phyloP scores from a whole-genome alignment of 1,140 invertebrate species.

The Rhopalosiphum maidis region DNA sequence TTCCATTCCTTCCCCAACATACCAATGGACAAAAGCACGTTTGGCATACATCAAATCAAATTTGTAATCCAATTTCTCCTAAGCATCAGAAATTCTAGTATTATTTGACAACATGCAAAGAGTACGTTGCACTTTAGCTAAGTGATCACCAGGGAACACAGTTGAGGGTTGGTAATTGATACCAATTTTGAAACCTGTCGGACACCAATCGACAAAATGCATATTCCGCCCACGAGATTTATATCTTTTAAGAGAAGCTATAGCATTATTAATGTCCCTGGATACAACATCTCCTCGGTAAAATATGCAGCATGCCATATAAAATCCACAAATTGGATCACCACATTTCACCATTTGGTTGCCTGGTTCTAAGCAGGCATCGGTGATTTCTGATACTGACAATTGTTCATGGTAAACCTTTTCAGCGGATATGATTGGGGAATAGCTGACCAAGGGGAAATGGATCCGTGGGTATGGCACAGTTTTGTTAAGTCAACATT shows the following conservation, averaged over 20 bases:
- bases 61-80: conserved; percentile 75
- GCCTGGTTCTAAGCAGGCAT: conserved; percentile 74
- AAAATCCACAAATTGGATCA: conserved; percentile 75
- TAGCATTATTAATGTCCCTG: conserved; percentile 78
- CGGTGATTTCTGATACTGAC: conserved; percentile 72
- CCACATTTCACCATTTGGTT: conserved; percentile 84
- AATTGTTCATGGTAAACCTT: conserved; percentile 72
- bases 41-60: conserved; percentile 73
- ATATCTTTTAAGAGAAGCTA: conserved; percentile 73
- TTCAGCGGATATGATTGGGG: conserved; percentile 71
- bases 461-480: conserved; percentile 87
- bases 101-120: conserved; percentile 89
- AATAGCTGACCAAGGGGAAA: conserved; percentile 73
- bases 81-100: conserved; percentile 85
- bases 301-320: conserved; percentile 88
- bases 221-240: conserved; percentile 63
- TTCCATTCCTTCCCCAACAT: conserved; percentile 72
- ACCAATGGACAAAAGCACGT: conserved; percentile 63
- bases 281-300: conserved; percentile 75
- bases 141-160: conserved; percentile 79
- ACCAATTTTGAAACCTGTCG: conserved; percentile 70
- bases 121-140: conserved; percentile 83
- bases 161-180: conserved; percentile 88
- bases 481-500: conserved; percentile 91
- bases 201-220: conserved; percentile 72